These are phyloP conservation scores for Pristionchus exspectatus DNA, from an alignment of 2,888 invertebrate genomes.

Conservation along the genomic window DNA sequence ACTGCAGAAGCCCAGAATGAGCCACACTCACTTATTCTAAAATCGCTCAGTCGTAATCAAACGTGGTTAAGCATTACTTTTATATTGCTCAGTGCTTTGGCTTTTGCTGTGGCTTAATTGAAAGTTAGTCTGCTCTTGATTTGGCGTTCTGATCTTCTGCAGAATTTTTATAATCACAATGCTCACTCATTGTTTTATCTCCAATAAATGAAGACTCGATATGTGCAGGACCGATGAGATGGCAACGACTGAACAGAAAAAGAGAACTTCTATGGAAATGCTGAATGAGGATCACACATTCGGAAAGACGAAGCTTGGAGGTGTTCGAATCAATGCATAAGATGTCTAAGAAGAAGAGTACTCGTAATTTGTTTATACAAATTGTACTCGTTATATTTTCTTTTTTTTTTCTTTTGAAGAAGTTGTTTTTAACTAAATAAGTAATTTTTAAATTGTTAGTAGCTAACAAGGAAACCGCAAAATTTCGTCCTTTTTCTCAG, in stretches of 20 bases:
- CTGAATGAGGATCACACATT: background rate
- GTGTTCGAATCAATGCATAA: slow-evolving; percentile 40
- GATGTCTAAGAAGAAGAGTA: background rate
- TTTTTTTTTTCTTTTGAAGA: background rate
- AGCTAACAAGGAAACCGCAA: background rate
- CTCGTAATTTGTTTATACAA: background rate
- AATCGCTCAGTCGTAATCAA: too few relatives aligned
- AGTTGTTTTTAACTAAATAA: background rate
- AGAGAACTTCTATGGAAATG: background rate
- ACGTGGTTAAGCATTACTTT: too few relatives aligned
- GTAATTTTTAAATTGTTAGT: background rate
- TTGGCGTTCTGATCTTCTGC: too few relatives aligned
- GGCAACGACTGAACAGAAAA: slow-evolving; percentile 18
- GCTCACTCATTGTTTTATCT: too few relatives aligned
- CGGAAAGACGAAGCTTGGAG: background rate
- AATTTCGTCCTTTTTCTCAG: background rate
- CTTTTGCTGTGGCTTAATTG: too few relatives aligned
- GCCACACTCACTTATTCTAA: too few relatives aligned
- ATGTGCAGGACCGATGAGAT: slow-evolving; percentile 24
- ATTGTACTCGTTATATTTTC: background rate
- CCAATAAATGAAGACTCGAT: background rate
- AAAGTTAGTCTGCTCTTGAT: too few relatives aligned
- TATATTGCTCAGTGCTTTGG: too few relatives aligned
- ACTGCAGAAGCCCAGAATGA: too few relatives aligned
- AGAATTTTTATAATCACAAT: too few relatives aligned